phyloP scores from a whole-genome alignment of 2,113 vertebrate genomes.

The Orientallactaga bullata region DNA sequence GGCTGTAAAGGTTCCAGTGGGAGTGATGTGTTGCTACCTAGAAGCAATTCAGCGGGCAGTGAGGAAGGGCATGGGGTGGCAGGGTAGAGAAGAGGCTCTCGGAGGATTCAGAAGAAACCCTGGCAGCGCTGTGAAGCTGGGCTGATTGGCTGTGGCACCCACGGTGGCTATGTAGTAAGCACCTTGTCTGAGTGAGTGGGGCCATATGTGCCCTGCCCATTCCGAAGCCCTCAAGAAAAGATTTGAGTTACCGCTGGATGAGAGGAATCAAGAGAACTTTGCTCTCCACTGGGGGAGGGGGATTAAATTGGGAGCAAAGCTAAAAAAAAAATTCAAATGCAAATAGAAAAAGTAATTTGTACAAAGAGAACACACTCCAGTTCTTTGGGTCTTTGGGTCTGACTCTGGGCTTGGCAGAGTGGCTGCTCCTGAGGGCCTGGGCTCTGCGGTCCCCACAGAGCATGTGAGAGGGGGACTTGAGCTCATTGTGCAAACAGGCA shows the following conservation, averaged over 20 bases:
- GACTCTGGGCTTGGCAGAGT: conserved; percentile 50
- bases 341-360: conserved; percentile 1
- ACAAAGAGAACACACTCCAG: neutral
- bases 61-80: neutral
- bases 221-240: neutral
- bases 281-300: neutral
- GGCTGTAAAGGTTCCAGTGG: neutral
- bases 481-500: conserved; percentile 73
- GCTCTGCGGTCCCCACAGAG: conserved; percentile 9
- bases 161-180: neutral
- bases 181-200: neutral
- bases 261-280: neutral
- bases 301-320: conserved; percentile 1
- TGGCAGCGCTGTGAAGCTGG: neutral
- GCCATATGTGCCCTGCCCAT: too few species aligned
- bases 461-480: conserved; percentile 11
- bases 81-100: neutral
- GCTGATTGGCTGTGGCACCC: too few species aligned
- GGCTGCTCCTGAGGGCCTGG: neutral
- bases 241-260: neutral
- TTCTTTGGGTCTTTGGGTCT: conserved; percentile 26
- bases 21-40: neutral
- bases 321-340: neutral
- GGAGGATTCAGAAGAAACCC: neutral
- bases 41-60: neutral